Conservation (phyloP, 2,797 vertebrate genomes). For the Phyllotis vaccarum region DNA sequence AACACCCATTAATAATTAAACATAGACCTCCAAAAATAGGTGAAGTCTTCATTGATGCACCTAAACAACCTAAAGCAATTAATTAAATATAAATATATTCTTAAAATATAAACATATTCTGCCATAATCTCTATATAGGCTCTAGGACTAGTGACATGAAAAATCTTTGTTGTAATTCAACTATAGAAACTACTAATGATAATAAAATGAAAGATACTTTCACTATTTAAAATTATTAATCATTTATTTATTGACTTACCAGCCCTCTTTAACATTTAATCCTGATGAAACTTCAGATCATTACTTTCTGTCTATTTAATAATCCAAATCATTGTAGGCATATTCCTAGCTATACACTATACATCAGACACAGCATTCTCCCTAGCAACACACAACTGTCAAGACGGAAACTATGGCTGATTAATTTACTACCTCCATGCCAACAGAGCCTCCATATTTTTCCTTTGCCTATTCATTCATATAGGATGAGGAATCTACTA, state of each 20-base stretch:
- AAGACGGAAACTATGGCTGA: background rate
- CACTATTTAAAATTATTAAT: background rate
- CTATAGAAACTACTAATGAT: background rate
- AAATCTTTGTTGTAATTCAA: background rate
- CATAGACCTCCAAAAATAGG: too few relatives aligned
- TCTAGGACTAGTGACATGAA: too few relatives aligned
- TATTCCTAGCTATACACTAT: background rate
- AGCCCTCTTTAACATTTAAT: background rate
- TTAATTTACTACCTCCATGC: background rate
- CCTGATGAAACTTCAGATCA: background rate
- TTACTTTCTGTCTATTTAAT: background rate
- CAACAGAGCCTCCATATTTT: background rate
- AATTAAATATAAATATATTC: too few relatives aligned
- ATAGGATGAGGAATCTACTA: background rate
- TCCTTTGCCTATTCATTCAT: background rate
- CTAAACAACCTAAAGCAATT: background rate
- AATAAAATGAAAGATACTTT: too few relatives aligned
- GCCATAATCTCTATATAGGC: too few relatives aligned
- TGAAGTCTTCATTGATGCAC: too few relatives aligned
- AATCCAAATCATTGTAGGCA: background rate
- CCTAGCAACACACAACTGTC: background rate
- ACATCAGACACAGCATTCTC: background rate
- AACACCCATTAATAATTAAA: too few relatives aligned
- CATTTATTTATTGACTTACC: constrained; percentile 66
- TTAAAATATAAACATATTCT: too few relatives aligned